A percentile compares a stretch with the other conserved stretches of the same genome.
phyloP scores from a whole-genome alignment of 2,113 vertebrate genomes.

The Mustelus asterias region DNA sequence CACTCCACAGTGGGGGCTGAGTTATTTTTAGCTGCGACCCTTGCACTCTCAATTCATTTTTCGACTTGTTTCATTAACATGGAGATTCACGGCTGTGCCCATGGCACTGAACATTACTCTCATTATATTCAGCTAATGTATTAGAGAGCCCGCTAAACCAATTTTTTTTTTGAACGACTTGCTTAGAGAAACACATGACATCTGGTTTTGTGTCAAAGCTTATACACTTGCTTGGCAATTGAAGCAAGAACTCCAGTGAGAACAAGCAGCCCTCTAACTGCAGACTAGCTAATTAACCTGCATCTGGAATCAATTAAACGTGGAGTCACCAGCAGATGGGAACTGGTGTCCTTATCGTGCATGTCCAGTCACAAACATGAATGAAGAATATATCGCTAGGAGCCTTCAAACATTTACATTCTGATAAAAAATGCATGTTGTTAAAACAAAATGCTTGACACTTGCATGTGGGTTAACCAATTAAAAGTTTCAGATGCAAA shows the following conservation, averaged over 20 bases:
- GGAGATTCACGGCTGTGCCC: conserved; percentile 48
- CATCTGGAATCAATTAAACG: conserved; percentile 92
- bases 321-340: conserved; percentile 61
- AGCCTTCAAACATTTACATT: not conserved
- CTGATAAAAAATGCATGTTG: not conserved
- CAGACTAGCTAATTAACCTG: conserved; percentile 67
- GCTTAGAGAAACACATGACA: conserved; percentile 40
- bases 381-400: not conserved
- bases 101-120: conserved; percentile 52
- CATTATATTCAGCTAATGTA: conserved; percentile 48
- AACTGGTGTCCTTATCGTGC: conserved; percentile 58
- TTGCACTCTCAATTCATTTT: conserved; percentile 55
- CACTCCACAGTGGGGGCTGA: not conserved
- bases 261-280: conserved; percentile 49
- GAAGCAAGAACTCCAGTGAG: conserved; percentile 56
- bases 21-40: conserved; percentile 54
- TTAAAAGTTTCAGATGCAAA: not conserved
- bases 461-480: not conserved
- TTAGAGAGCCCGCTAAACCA: conserved; percentile 42
- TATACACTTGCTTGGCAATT: conserved; percentile 44
- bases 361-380: conserved; percentile 42
- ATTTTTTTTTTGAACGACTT: not conserved
- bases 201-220: conserved; percentile 50
- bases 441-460: not conserved
- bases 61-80: conserved; percentile 51